Conservation (phyloP, 2,888 invertebrate species). For the Torymus aiolomorphi region DNA sequence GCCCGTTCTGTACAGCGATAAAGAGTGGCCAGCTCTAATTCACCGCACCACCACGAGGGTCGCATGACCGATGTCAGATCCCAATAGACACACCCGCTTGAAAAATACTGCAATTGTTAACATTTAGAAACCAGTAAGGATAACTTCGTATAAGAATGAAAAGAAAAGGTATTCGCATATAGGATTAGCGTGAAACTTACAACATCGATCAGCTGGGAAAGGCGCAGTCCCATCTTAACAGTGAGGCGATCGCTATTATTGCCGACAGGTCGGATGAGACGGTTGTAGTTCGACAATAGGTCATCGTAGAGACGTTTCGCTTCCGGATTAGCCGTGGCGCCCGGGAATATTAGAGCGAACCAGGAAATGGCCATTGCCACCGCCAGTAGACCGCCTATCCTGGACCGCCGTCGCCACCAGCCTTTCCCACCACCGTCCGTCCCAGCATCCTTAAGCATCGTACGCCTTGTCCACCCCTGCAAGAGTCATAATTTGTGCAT, state of each 20-base stretch:
- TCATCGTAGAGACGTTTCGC: constrained; percentile 97
- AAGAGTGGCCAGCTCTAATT: too few species aligned
- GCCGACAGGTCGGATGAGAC: constrained; percentile 94
- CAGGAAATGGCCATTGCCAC: constrained; percentile 83
- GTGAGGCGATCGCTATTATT: constrained; percentile 96
- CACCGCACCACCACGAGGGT: too few species aligned
- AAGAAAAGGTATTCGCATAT: too few species aligned
- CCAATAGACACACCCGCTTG: too few species aligned
- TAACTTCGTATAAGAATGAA: too few species aligned
- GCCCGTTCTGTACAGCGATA: too few species aligned
- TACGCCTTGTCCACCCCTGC: constrained; percentile 90
- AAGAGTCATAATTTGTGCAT: constrained; percentile 63
- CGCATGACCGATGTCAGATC: too few species aligned
- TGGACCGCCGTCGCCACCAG: constrained; percentile 70
- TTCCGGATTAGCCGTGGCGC: constrained; percentile 90
- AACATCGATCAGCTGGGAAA: constrained; percentile 94
- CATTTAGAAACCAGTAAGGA: too few species aligned
- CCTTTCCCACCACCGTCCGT: constrained; percentile 74
- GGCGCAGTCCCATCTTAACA: constrained; percentile 94
- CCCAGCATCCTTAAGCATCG: constrained; percentile 82
- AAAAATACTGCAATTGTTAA: too few species aligned
- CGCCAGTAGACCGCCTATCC: constrained; percentile 77
- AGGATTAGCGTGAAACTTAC: constrained; percentile 78
- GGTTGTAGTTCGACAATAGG: constrained; percentile 95
- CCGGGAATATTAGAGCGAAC: constrained; percentile 72